phyloP scores from a whole-genome alignment of 2,113 vertebrate genomes.

The Hippocampus guttulatus region DNA sequence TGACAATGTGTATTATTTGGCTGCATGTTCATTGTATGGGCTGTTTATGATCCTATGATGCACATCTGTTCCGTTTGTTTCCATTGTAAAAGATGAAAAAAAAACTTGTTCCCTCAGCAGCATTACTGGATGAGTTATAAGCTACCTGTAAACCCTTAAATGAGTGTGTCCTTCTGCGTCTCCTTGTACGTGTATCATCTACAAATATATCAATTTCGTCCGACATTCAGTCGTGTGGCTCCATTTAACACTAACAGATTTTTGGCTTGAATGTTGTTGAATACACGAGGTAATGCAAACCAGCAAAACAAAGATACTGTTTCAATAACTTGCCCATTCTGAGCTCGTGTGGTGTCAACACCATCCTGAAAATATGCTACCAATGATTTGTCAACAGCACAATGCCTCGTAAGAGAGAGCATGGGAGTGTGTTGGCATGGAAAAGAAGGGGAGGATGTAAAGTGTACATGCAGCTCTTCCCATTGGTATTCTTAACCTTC shows the following conservation, averaged over 20 bases:
- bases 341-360: constrained; percentile 13
- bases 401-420: constrained; percentile 16
- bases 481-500: constrained; percentile 58
- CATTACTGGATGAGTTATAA: constrained; percentile 38
- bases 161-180: constrained; percentile 16
- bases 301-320: constrained; percentile 27
- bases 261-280: constrained; percentile 12
- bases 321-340: constrained; percentile 17
- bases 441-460: constrained; percentile 35
- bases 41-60: constrained; percentile 21
- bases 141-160: constrained; percentile 10
- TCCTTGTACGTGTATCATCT: neutral
- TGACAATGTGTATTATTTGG: neutral
- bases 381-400: constrained; percentile 23
- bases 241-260: constrained; percentile 29
- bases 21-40: neutral
- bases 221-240: constrained; percentile 36
- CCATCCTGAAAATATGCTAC: constrained; percentile 15
- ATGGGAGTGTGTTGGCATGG: constrained; percentile 24
- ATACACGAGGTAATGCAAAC: constrained; percentile 14
- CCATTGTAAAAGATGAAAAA: constrained; percentile 28
- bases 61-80: constrained; percentile 30
- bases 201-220: constrained; percentile 15
- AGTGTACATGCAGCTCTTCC: constrained; percentile 60
- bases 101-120: constrained; percentile 25